Evolutionary conservation across 1,140 invertebrate genomes (phyloP).

Genomic region (Hormaphis cornu): DNA sequence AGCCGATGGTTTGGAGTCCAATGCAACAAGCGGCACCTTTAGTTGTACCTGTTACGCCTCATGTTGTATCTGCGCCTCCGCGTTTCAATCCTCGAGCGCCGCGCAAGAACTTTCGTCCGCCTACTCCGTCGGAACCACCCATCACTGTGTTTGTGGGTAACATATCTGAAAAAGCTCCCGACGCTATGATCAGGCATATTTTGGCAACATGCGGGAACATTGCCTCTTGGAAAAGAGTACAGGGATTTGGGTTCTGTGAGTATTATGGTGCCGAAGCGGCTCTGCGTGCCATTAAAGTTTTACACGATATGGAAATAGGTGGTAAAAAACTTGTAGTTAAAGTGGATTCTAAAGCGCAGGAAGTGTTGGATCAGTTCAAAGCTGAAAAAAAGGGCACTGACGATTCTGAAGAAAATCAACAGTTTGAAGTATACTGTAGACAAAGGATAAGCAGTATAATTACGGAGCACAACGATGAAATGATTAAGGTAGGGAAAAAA

Average conservation of each 20-base stretch:
- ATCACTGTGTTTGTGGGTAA: slow-evolving; percentile 98
- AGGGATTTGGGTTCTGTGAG: slow-evolving; percentile 97
- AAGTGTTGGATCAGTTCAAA: slow-evolving; percentile 87
- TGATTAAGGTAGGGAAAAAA: slow-evolving; percentile 9
- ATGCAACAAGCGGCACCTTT: slow-evolving; percentile 1
- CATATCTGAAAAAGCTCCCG: slow-evolving; percentile 89
- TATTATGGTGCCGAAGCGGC: slow-evolving; percentile 89
- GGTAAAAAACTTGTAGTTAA: slow-evolving; percentile 91
- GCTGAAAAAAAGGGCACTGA: slow-evolving; percentile 34
- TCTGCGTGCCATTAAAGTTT: slow-evolving; percentile 79
- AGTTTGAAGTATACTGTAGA: slow-evolving; percentile 17
- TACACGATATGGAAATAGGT: slow-evolving; percentile 89
- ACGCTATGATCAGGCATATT: slow-evolving; percentile 88
- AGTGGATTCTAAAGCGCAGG: slow-evolving; percentile 96
- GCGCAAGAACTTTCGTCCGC: slow-evolving; percentile 5
- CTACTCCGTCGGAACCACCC: slow-evolving; percentile 55
- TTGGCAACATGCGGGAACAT: slow-evolving; percentile 85
- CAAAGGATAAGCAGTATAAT: slow-evolving; percentile 17
- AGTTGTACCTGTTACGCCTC: slow-evolving; percentile 18
- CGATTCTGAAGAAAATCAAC: slow-evolving; percentile 16
- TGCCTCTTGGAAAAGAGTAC: slow-evolving; percentile 92
- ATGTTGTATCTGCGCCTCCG: slow-evolving; percentile 20
- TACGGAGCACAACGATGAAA: slow-evolving; percentile 23
- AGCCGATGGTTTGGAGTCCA: slow-evolving; percentile 4
- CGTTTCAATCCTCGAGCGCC: slow-evolving; percentile 7